Evolutionary conservation across 30 jellyfish, hydroid and myxozoan genomes (phyloP).

Genomic region (Clytia hemisphaerica): DNA sequence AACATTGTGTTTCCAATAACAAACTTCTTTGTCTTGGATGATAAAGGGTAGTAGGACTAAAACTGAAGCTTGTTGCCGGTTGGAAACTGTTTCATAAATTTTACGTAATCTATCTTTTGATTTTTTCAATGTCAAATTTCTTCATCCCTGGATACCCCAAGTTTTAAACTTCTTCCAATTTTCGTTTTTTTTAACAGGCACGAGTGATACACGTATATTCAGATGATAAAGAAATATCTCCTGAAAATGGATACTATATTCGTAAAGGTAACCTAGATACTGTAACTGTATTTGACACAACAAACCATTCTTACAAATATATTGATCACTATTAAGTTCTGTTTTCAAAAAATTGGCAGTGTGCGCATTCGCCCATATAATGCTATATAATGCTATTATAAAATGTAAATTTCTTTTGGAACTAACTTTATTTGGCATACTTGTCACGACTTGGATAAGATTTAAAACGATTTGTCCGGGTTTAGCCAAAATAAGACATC

Average conservation of each 20-base stretch:
- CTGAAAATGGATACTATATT: conserved; percentile 62
- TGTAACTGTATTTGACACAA: not conserved
- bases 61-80: not conserved
- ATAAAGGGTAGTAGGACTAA: no score
- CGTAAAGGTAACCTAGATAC: conserved; percentile 59
- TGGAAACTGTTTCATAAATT: not conserved
- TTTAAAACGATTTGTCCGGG: no score
- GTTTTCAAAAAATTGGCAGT: no score
- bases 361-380: no score
- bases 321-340: no score
- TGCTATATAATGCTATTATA: no score
- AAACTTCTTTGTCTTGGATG: no score
- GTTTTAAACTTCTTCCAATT: not conserved
- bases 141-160: not conserved
- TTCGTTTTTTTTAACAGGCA: conserved; percentile 35
- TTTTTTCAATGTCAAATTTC: not conserved
- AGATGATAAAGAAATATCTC: conserved; percentile 70
- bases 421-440: no score
- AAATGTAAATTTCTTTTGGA: no score
- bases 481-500: no score
- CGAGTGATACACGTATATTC: conserved; percentile 46
- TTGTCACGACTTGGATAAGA: no score
- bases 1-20: no score
- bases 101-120: not conserved
- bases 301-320: not conserved